These are phyloP conservation scores for Ceratina calcarata DNA, from an alignment of 1,140 invertebrate genomes.

Conservation along the genomic window DNA sequence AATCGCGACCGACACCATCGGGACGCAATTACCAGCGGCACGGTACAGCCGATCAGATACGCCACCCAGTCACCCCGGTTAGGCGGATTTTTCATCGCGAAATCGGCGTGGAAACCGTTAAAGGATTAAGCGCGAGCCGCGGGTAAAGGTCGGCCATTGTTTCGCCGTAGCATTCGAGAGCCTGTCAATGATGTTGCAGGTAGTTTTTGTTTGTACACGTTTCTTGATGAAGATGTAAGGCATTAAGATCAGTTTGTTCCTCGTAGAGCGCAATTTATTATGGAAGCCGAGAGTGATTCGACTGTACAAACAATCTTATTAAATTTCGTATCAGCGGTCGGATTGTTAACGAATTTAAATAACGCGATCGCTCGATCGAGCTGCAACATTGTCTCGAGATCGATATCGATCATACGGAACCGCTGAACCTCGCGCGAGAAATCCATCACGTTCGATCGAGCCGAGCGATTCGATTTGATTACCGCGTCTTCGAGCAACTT, in stretches of 20 bases:
- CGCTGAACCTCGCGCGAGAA: background rate
- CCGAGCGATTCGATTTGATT: background rate
- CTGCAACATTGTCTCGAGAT: background rate
- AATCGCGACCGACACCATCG: conserved; percentile 19
- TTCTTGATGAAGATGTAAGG: background rate
- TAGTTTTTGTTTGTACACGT: background rate
- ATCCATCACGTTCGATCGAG: background rate
- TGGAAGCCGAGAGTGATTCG: background rate
- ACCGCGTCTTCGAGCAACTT: conserved; percentile 15
- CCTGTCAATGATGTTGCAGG: background rate
- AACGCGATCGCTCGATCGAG: background rate
- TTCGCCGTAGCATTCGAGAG: background rate
- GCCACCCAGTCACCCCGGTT: conserved; percentile 22
- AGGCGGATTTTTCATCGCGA: conserved; percentile 15
- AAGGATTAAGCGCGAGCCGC: background rate
- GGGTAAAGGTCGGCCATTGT: conserved; percentile 1
- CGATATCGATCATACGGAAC: background rate
- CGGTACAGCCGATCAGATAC: conserved; percentile 22
- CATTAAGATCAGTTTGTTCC: background rate
- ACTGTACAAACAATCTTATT: background rate
- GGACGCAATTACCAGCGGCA: conserved; percentile 5
- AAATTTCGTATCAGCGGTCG: background rate
- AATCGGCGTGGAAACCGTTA: conserved; percentile 14
- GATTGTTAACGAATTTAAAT: background rate
- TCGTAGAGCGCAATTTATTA: background rate